phyloP scores from a whole-genome alignment of 2,888 invertebrate genomes.

The Ganaspis brasiliensis region DNA sequence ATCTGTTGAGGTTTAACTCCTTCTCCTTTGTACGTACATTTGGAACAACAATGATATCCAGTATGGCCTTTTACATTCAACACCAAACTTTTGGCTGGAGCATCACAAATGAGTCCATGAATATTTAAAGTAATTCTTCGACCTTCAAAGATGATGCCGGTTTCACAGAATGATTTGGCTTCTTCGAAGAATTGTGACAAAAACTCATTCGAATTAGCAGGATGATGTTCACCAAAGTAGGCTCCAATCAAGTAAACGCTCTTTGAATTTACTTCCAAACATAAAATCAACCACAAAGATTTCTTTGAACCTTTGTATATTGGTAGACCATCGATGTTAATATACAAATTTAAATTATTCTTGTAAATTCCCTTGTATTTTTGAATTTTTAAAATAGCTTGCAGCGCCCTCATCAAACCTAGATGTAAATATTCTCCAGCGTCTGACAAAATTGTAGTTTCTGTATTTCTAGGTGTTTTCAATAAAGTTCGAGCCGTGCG shows the following conservation, averaged over 20 bases:
- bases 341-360: background rate
- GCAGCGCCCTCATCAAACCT: background rate
- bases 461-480: background rate
- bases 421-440: background rate
- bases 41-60: conserved; percentile 56
- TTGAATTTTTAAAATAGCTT: background rate
- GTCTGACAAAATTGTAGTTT: background rate
- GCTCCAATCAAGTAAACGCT: background rate
- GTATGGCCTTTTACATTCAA: conserved; percentile 54
- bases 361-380: background rate
- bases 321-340: background rate
- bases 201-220: conserved; percentile 5
- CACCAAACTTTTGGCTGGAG: conserved; percentile 57
- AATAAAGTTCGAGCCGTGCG: background rate
- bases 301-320: background rate
- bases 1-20: background rate
- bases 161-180: conserved; percentile 26
- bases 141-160: conserved; percentile 40
- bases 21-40: conserved; percentile 57
- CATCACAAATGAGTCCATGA: conserved; percentile 56
- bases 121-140: conserved; percentile 39
- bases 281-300: background rate
- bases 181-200: conserved; percentile 51
- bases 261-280: background rate
- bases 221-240: conserved; percentile 4